Base-by-base conservation (phyloP, 2,888 invertebrate genomes). In the Drosophila limbata region DNA sequence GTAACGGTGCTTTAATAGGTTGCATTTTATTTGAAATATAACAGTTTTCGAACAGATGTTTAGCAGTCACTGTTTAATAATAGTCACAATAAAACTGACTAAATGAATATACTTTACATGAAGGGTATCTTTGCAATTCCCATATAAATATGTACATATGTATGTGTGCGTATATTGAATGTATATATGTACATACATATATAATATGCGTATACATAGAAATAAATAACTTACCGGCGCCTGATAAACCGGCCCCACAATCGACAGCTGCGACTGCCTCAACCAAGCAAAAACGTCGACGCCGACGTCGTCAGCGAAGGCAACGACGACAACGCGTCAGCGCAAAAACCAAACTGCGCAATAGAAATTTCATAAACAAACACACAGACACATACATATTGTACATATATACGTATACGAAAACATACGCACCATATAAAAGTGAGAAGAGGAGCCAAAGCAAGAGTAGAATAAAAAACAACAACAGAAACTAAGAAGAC, bases 321-420 rank as follows among this genome's bases (percentile, higher is more conserved):
- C 47, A 57, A 31, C 60, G 31, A 35, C 71, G 40, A 37, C 56
- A 48, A 17, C 48, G 47, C 65, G 68, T 68, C 78, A 72, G 68
- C 53, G 84, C 73, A 69, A 71, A 75, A 88, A 78, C 72, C 70
- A 77, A 86, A 88, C 88, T 86, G 84, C 88, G 88, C 88, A 88
- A 86, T 88, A 86, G 84, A 84, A 84, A 84, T 80, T 84, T 85
- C 65, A 88, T 76, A 84, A 85, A 85, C 80, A 84, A 85, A 84
- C n/a, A 67, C 39, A 69, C 10, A 45, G 1, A 31, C 40, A 9
- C 42, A 42, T 5, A 42, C 44, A 56, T 25, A 28, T 28, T 28
- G 28, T 28, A 62, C 51, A 72, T 45, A 50, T 13, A 57, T 6
- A 37, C 33, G 15, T n/a, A 40, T 39, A 60, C 37, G 50, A 37